Evolutionary conservation across 2,888 invertebrate genomes (phyloP).

Genomic region (Diarsia dahlii): DNA sequence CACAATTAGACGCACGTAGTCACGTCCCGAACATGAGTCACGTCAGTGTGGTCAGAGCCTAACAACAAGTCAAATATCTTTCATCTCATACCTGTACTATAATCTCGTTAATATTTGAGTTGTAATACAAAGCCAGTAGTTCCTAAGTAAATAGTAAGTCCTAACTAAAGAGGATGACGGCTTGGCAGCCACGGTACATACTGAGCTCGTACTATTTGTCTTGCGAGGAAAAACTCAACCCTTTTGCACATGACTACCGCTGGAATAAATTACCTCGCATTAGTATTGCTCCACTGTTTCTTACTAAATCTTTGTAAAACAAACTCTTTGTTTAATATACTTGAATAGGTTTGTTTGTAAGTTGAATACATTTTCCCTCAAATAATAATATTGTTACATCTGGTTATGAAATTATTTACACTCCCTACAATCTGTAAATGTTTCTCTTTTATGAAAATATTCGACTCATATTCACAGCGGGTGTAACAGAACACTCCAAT

Average conservation of each 20-base stretch:
- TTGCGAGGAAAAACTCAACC: constrained; percentile 24
- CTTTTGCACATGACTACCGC: constrained; percentile 25
- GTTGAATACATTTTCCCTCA: neutral
- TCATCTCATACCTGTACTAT: neutral
- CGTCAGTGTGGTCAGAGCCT: neutral
- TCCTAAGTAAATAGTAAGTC: constrained; percentile 14
- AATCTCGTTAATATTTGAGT: constrained; percentile 2
- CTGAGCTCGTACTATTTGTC: constrained; percentile 22
- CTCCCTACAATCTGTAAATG: neutral
- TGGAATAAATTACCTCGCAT: constrained; percentile 36
- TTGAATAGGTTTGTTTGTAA: neutral
- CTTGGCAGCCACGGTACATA: neutral
- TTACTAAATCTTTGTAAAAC: constrained; percentile 11
- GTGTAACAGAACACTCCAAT: neutral
- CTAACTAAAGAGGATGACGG: constrained; percentile 1
- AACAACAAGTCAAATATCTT: neutral
- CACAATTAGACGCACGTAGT: neutral
- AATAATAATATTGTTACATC: constrained; percentile 2
- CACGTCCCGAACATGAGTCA: neutral
- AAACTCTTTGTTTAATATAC: neutral
- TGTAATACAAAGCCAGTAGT: constrained; percentile 1
- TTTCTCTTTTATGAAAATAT: neutral
- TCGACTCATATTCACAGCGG: neutral
- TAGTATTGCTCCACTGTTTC: constrained; percentile 20
- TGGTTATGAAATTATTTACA: neutral